A percentile compares a stretch with the other conserved stretches of the same genome.
Conservation (phyloP, 2,888 invertebrate genomes). For the Pemphredon lugubris region DNA sequence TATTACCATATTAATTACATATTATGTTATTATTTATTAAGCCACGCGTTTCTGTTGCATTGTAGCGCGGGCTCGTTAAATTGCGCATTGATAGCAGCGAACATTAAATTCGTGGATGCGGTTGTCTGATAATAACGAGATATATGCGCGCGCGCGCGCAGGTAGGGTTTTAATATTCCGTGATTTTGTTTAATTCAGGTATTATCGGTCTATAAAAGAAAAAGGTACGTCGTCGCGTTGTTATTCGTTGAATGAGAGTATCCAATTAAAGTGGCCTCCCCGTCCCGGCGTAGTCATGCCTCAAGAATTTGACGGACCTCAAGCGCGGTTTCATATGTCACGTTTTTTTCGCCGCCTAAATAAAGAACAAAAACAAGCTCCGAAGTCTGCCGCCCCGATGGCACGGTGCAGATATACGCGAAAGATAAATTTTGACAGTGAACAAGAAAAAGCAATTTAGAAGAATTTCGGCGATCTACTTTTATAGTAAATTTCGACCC, state of each 20-base stretch:
- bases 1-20: constrained; percentile 57
- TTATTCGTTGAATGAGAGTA: neutral
- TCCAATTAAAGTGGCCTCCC: constrained; percentile 42
- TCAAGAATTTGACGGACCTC: constrained; percentile 53
- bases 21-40: constrained; percentile 54
- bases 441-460: constrained; percentile 66
- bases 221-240: neutral
- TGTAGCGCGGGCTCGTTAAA: constrained; percentile 39
- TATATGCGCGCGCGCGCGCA: constrained; percentile 17
- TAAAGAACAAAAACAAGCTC: constrained; percentile 43
- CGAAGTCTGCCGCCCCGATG: constrained; percentile 9
- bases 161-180: too few relatives aligned
- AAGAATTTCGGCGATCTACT: constrained; percentile 50
- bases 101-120: constrained; percentile 39
- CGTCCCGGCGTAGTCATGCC: constrained; percentile 30
- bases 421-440: constrained; percentile 63
- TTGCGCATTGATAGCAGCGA: constrained; percentile 45
- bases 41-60: constrained; percentile 48
- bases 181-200: constrained; percentile 2
- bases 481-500: constrained; percentile 52
- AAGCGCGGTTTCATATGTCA: constrained; percentile 43
- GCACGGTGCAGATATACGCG: constrained; percentile 44
- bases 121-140: constrained; percentile 48
- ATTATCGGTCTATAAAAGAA: neutral
- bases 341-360: constrained; percentile 39